A percentile compares a stretch with the other conserved stretches of the same genome.
phyloP scores from a whole-genome alignment of 2,888 invertebrate species.

The Apantesis nais region DNA sequence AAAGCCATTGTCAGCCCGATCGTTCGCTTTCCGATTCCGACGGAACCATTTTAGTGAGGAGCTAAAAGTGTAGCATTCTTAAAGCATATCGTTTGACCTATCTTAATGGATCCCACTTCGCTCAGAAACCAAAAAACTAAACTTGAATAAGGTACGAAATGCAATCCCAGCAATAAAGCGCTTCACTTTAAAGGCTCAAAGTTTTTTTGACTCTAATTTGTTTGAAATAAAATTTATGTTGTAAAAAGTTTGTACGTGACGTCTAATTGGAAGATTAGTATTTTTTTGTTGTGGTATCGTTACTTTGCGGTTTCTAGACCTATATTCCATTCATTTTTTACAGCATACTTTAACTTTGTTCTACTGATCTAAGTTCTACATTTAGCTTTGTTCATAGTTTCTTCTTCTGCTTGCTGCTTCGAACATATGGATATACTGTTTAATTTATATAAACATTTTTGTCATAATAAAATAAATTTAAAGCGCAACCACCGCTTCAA shows the following conservation, averaged over 20 bases:
- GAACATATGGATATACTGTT: not conserved
- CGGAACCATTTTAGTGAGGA: slow-evolving; percentile 44
- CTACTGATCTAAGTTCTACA: not conserved
- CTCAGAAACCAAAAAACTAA: slow-evolving; percentile 65
- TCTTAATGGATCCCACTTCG: slow-evolving; percentile 73
- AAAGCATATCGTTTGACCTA: slow-evolving; percentile 69
- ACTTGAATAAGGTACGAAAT: slow-evolving; percentile 55
- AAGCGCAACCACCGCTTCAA: not conserved
- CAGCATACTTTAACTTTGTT: not conserved
- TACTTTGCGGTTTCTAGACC: not conserved
- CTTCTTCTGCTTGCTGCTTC: not conserved
- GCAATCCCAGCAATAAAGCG: slow-evolving; percentile 48
- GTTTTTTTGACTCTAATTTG: slow-evolving; percentile 37
- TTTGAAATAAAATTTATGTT: slow-evolving; percentile 25
- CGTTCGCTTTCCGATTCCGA: slow-evolving; percentile 36
- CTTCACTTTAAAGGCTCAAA: slow-evolving; percentile 32
- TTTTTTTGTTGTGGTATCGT: slow-evolving; percentile 10
- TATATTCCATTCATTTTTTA: not conserved
- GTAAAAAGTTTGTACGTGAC: slow-evolving; percentile 35
- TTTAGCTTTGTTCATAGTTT: not conserved
- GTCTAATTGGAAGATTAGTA: slow-evolving; percentile 23
- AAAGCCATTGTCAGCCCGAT: slow-evolving; percentile 33
- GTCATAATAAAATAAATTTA: not conserved
- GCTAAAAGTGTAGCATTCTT: slow-evolving; percentile 51
- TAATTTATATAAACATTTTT: not conserved